Evolutionary conservation across 1,140 invertebrate species (phyloP), one percentile per base, ranked within the genome.

Genomic region (Eupristina koningsbergeri): DNA sequence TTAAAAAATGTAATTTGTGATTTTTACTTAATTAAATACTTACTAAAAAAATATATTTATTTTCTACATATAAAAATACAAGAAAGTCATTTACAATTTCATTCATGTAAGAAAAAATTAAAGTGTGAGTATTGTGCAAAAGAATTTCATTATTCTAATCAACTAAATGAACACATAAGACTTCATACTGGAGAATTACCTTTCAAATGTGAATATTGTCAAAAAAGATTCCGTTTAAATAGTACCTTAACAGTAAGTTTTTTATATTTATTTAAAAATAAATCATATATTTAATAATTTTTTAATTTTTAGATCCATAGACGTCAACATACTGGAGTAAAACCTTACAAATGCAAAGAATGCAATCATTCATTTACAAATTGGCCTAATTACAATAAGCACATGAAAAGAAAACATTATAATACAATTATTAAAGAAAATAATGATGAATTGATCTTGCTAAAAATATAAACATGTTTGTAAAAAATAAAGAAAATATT

Each of bases 151-250:
- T 53, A 53, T 29, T 36, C 34, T 39, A 22, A 34, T 29, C 47
- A 58, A 29, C 36, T 81, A 19, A 81, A 61, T 13, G 64, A 84
- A 26, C 81, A 53, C 63, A 88, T 90, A 85, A 79, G 92, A 80
- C 93, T 95, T 31, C 96, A 98, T 88, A 97, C 96, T 15, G 96
- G 95, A n/a, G 95, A 95, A 77, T 95, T 96, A 92, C 96, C 96
- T 9, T 94, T 93, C 85, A 91, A 92, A 29, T 95, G 94, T 85
- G 93, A 94, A 80, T 94, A 93, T 89, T 95, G 94, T 86, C 22
- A 75, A 58, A 83, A 19, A 73, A 74, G 79, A 63, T 61, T 75
- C 82, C 53, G 63, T 71, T 50, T 77, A 36, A 74, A 45, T 31
- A 75, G 53, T 29, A 29, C 50, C 17, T 58, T 75, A 47, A 63